Base-by-base conservation (phyloP, 2,888 invertebrate species). In the Criorhina ranunculi region DNA sequence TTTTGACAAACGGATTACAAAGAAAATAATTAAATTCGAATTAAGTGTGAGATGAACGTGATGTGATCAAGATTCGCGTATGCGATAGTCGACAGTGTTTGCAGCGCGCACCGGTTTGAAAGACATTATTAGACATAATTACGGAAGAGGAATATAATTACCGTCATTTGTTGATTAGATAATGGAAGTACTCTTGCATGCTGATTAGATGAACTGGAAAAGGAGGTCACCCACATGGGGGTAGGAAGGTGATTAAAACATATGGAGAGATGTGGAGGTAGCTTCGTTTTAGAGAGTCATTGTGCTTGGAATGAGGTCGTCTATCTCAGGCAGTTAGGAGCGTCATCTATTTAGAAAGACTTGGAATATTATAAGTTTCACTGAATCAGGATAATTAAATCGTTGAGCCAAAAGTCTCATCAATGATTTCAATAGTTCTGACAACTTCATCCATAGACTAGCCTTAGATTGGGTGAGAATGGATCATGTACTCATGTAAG, bases 11-110 rank as follows among this genome's bases (percentile, higher is more conserved):
- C 66, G 51, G 60, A 82, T 82, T 78, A 60, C 60, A 40, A 46
- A 19, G 70, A 82, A 72, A 72, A 67, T 69, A 85, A 85, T 85
- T 76, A 80, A 75, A 76, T 85, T 80, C 64, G 60, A 75, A 85
- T 85, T 85, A 76, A 75, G 85, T 75, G 53, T 42, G 75, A 80
- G 80, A 76, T 85, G 80, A 66, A 80, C 85, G 80, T 85, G 80
- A 75, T 64, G 75, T 66, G 67, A 70, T 62, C 79, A 37, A 33
- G 37, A 46, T 42, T 29, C 35, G 57, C 55, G 40, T 57, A 51
- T 35, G 8, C 51, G 19, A 8, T 7, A 29, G 37, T 42, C 7
- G 2, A 19, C 19, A 9, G 19, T 69, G 57, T 15, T 49, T 64
- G 35, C 64, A 19, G 5, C 17, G 12, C 40, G n/a, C 51, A 59